phyloP scores from a whole-genome alignment of 2,113 vertebrate genomes.

The Accipiter cooperii region DNA sequence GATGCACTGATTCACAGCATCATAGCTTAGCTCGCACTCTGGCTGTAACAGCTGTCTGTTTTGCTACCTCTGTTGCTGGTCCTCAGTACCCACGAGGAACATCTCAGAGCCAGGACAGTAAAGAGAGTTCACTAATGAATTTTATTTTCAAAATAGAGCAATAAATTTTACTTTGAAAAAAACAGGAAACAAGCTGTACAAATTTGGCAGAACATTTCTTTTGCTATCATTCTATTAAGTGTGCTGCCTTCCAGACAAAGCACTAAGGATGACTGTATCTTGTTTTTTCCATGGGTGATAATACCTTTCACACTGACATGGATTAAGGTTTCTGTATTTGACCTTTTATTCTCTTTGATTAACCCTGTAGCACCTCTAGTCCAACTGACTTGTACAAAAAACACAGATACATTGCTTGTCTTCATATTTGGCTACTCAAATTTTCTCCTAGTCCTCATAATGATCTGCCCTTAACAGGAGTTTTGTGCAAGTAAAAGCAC shows the following conservation, averaged over 20 bases:
- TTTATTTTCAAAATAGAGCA: slow-evolving; percentile 11
- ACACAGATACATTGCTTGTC: not conserved
- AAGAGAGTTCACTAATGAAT: not conserved
- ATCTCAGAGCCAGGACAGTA: not conserved
- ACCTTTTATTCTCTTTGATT: not conserved
- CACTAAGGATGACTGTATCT: not conserved
- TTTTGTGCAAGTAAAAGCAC: not conserved
- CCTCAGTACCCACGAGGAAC: not conserved
- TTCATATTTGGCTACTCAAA: not conserved
- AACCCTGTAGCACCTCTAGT: not conserved
- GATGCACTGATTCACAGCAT: not conserved
- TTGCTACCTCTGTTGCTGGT: not conserved
- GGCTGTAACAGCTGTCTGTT: not conserved
- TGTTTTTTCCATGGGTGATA: not conserved
- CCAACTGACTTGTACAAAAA: not conserved
- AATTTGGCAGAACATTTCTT: slow-evolving; percentile 30
- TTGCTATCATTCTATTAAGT: not conserved
- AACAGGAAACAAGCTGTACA: slow-evolving; percentile 18
- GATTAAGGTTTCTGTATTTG: not conserved
- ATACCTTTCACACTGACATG: not conserved
- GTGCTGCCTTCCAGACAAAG: not conserved
- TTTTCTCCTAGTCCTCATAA: not conserved
- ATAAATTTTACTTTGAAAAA: not conserved
- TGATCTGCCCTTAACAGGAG: not conserved
- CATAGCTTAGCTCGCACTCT: not conserved